Base-by-base conservation (phyloP, 1,140 invertebrate genomes). In the Euglossa dilemma region DNA sequence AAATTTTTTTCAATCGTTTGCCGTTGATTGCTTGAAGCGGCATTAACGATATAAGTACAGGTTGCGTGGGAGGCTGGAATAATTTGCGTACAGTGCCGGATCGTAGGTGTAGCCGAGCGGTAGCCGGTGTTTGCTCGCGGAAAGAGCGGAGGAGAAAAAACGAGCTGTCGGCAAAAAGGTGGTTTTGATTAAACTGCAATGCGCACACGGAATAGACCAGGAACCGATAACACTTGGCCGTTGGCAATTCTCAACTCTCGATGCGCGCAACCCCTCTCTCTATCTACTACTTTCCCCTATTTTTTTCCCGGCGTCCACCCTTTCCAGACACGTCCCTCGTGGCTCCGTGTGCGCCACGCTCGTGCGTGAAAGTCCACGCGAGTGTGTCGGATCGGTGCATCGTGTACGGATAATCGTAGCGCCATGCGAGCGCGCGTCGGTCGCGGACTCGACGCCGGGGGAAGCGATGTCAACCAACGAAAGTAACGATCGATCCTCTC, bases 151-250 rank as follows among this genome's bases (percentile, higher is more conserved):
- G 20, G 16, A 6, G 20, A 56, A 71, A 66, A 45, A 71, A 25
- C n/a, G 59, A 63, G 16, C 28, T 63, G 7, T 18, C 6, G 36
- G 36, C 36, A 36, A 36, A 36, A 36, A 36, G 36, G 84, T 77
- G 84, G 25, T 85, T 87, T 88, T 86, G 85, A 89, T 88, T 84
- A 88, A 83, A 87, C 80, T 87, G 79, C 84, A 77, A 71, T 73
- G 79, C 80, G 59, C 59, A 45, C 50, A 18, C 50, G 52, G 52
- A 52, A 57, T 56, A 36, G 59, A 73, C 45, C 78, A n/a, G 54
- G 25, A 84, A 72, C 77, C 54, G 70, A 84, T 81, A 79, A 81
- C 28, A 64, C 20, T 54, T 74, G 45, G 71, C 36, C 52, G 16
- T 64, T 56, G 56, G 54, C 83, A 36, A 71, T 84, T 73, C 50